Evolutionary conservation across 2,113 vertebrate genomes (phyloP).

Genomic region (Aptenodytes patagonicus): DNA sequence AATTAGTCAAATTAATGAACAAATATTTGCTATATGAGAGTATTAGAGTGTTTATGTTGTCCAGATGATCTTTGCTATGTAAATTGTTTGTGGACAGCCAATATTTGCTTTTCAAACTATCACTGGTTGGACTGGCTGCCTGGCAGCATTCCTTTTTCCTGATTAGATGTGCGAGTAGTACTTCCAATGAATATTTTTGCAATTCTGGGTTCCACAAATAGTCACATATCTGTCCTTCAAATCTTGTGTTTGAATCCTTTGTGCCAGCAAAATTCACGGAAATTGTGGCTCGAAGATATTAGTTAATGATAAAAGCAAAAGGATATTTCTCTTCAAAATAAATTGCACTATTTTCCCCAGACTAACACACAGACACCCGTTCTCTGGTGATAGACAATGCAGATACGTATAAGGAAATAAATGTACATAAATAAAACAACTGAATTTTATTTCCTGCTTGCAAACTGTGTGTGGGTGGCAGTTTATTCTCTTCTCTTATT

Average conservation of each 20-base stretch:
- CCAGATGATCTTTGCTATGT: background rate
- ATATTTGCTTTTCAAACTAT: conserved; percentile 9
- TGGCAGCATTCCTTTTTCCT: background rate
- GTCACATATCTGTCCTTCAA: background rate
- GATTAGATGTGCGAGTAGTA: background rate
- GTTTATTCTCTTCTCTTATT: conserved; percentile 22
- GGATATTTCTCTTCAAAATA: background rate
- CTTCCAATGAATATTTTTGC: background rate
- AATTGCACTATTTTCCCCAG: background rate
- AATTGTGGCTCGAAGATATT: background rate
- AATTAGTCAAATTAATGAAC: conserved; percentile 1
- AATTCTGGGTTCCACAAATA: background rate
- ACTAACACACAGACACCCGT: background rate
- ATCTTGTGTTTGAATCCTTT: background rate
- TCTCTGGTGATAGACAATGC: background rate
- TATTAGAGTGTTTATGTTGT: background rate
- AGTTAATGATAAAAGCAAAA: background rate
- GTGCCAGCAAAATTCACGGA: background rate
- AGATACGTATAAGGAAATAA: conserved; percentile 24
- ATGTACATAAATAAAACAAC: conserved; percentile 31
- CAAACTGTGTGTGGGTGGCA: conserved; percentile 10
- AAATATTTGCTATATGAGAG: conserved; percentile 7
- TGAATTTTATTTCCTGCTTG: conserved; percentile 30
- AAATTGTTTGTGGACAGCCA: background rate
- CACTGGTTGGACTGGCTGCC: background rate